Base-by-base conservation (phyloP, 1,140 invertebrate genomes). In the Meloidogyne exigua region DNA sequence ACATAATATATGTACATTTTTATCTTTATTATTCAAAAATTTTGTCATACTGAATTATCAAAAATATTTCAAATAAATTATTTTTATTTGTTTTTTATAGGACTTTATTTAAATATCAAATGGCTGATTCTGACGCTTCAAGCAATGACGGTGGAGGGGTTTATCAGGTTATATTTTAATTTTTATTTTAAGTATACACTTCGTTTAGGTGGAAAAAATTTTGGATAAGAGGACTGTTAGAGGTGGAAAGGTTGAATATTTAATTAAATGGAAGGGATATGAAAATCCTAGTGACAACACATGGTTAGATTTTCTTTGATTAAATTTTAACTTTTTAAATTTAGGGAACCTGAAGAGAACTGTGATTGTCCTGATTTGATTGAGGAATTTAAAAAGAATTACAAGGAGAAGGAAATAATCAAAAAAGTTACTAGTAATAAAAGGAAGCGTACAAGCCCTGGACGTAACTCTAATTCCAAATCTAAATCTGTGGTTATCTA, bases 201-300 rank as follows among this genome's bases (percentile, higher is more conserved):
- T 39, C 25, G 13, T 71, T 39, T 21, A 71, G 68, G 68, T 71
- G n/a, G 68, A 71, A 42, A 42, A 44, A 28, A 28, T 71, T 13
- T n/a, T 71, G 2, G 62, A 71, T 15, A 71, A 71, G 7, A 25
- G 68, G 23, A 28, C 62, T 1, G 26, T 71, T 10, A 71, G 49
- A 44, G 68, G 68, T 7, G 25, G 25, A 13, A 71, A 71, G 28
- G 68, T 71, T 23, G 68, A 71, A 13, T 71, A 71, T 28, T 10
- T 26, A 25, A 71, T 71, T 18, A 71, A 71, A 44, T 71, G 68
- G 68, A 71, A 71, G n/a, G 68, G 44, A 39, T 71, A 62, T 69
- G 66, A 67, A 2, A 42, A 23, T n/a, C 66, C 66, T 1, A 67
- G 36, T 18, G 66, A 67, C 66, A 67, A 67, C 21, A 67, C 66